Conservation (phyloP, 1,140 invertebrate species). For the Lepidurus apus region DNA sequence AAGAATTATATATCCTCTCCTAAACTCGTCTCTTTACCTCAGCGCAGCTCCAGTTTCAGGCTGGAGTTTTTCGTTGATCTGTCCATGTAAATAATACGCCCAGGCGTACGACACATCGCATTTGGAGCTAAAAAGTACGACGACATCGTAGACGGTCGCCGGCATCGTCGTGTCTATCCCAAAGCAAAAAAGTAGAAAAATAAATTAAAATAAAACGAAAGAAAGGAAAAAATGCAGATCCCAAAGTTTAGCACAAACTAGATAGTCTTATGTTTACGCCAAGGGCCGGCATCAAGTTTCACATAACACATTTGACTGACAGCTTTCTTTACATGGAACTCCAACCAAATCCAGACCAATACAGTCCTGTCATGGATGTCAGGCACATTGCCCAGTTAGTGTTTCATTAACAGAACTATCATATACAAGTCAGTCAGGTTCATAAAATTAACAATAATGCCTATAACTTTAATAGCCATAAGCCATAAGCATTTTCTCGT, state of each 20-base stretch:
- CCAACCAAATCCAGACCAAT: background rate
- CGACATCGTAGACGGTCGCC: conserved; percentile 22
- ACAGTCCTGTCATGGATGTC: background rate
- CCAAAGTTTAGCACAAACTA: background rate
- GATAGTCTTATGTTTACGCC: background rate
- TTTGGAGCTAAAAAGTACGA: conserved; percentile 33
- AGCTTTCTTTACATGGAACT: background rate
- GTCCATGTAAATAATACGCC: conserved; percentile 22
- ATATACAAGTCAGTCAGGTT: too few species aligned
- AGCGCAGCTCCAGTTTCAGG: background rate
- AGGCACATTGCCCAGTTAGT: background rate
- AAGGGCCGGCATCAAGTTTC: background rate
- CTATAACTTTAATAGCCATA: too few species aligned
- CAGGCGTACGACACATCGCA: conserved; percentile 30
- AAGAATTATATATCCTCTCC: background rate
- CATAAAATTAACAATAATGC: too few species aligned
- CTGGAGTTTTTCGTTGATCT: conserved; percentile 11
- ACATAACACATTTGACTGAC: background rate
- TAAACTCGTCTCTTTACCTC: conserved; percentile 23
- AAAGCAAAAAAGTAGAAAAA: background rate
- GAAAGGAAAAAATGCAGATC: background rate
- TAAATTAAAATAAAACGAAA: background rate
- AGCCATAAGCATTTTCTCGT: too few species aligned
- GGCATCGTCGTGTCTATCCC: background rate
- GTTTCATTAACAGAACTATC: background rate